These are phyloP conservation scores for Porites australiensis DNA, from an alignment of 64 coral and sea anemone genomes.

Conservation along the genomic window DNA sequence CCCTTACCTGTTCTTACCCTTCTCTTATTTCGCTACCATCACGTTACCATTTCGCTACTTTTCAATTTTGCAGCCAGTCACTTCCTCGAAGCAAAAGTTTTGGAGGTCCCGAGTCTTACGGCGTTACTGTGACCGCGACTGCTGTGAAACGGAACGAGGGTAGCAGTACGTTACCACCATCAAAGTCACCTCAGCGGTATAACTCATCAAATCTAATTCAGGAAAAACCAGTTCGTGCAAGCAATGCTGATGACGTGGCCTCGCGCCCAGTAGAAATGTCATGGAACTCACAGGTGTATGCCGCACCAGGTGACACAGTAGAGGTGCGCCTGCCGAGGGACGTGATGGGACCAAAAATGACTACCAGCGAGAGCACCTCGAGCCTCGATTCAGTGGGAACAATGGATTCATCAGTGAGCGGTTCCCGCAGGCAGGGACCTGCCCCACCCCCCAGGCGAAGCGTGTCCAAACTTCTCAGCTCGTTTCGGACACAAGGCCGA, in stretches of 20 bases:
- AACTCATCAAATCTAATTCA: constrained; percentile 52
- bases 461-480: constrained; percentile 78
- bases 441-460: constrained; percentile 85
- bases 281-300: not conserved
- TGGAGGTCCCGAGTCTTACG: constrained; percentile 56
- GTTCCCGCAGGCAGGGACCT: constrained; percentile 70
- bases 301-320: constrained; percentile 3
- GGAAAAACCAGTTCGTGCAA: constrained; percentile 1
- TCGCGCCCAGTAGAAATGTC: constrained; percentile 18
- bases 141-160: constrained; percentile 49
- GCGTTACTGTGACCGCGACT: constrained; percentile 55
- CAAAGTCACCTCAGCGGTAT: not conserved
- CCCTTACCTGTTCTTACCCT: too few species aligned
- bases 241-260: not conserved
- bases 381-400: constrained; percentile 82
- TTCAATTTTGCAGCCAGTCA: constrained; percentile 11
- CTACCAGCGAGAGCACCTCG: constrained; percentile 75
- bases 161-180: not conserved
- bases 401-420: constrained; percentile 57
- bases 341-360: constrained; percentile 36
- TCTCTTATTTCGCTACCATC: too few species aligned
- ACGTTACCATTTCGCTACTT: too few species aligned
- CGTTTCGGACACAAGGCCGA: constrained; percentile 71
- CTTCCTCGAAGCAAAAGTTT: constrained; percentile 61
- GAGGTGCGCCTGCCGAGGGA: constrained; percentile 59